Base-by-base conservation (phyloP, 2,113 vertebrate species). In the Anhinga anhinga region DNA sequence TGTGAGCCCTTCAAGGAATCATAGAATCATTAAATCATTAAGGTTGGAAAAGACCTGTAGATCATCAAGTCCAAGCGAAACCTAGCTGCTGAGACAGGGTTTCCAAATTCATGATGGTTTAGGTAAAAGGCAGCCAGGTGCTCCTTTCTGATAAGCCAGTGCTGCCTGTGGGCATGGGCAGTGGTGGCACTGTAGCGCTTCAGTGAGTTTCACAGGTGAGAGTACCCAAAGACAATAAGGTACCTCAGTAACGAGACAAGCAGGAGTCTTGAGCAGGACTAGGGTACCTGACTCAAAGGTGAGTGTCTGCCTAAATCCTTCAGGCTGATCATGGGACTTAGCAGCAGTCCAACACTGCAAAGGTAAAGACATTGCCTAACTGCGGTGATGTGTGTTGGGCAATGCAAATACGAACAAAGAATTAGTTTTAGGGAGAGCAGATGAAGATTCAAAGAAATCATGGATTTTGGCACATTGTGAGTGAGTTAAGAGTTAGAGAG, bases 71-170 rank as follows among this genome's bases (percentile, higher is more conserved):
- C 44, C 44, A 45, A 45, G 16, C 17, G 8, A 16, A 53, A 22
- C 47, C 19, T 9, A 4, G 20, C 32, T 87, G 78, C 52, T 61
- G 61, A 38, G 47, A 2, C 4, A 25, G 42, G 8, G 13, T 52
- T 72, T 44, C 47, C 47, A 49, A n/a, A n/a, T 67, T 73, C 47
- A 10, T 0, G 0, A 6, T 15, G 29, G 29, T 50, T 52, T 50
- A 59, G 32, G 27, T 55, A 53, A 26, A 66, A 78, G n/a, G 34
- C 42, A 40, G 42, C 15, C 25, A 36, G 26, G 9, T 15, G 3
- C 36, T 69, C 21, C 7, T 29, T 58, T 70, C 25, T 0, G 5
- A 36, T 6, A 20, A 52, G 44, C 40, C 17, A 9, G 49, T 0
- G 11, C 10, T 34, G 34, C 26, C 56, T 63, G 34, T 42, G 40